These are phyloP conservation scores for Crotophaga sulcirostris DNA, from an alignment of 2,113 vertebrate species.

Conservation along the genomic window DNA sequence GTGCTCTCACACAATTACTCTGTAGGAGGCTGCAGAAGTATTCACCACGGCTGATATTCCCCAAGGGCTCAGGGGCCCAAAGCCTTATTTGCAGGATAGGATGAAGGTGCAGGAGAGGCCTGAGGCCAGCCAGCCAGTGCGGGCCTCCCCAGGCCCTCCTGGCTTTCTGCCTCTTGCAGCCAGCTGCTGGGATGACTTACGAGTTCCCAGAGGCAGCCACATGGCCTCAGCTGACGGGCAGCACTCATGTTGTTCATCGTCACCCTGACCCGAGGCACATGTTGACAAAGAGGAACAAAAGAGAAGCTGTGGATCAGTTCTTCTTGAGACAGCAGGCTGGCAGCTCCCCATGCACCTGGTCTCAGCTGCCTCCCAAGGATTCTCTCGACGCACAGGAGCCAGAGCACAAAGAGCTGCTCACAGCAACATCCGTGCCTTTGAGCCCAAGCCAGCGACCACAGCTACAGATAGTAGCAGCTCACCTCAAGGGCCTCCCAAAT, in stretches of 20 bases:
- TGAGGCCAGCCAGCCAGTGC: background rate
- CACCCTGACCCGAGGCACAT: background rate
- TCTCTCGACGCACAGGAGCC: background rate
- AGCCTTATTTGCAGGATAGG: background rate
- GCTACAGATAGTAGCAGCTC: background rate
- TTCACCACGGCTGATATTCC: background rate
- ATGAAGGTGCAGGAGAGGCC: background rate
- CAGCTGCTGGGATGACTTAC: background rate
- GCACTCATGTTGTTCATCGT: accelerated
- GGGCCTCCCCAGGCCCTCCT: background rate
- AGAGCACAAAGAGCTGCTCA: background rate
- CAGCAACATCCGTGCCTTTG: background rate
- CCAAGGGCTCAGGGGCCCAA: accelerated
- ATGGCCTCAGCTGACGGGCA: background rate
- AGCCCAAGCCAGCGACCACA: background rate
- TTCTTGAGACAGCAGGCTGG: background rate
- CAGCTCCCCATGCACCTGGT: background rate
- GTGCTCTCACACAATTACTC: background rate
- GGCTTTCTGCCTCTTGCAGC: background rate
- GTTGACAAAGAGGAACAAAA: background rate
- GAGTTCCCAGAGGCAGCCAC: background rate
- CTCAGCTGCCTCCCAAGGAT: background rate
- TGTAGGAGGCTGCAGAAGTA: background rate
- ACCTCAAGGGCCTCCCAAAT: background rate
- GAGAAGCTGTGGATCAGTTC: background rate